A percentile compares a stretch with the other conserved stretches of the same genome.
phyloP scores from a whole-genome alignment of 2,113 vertebrate species.

The Misgurnus mizolepis region DNA sequence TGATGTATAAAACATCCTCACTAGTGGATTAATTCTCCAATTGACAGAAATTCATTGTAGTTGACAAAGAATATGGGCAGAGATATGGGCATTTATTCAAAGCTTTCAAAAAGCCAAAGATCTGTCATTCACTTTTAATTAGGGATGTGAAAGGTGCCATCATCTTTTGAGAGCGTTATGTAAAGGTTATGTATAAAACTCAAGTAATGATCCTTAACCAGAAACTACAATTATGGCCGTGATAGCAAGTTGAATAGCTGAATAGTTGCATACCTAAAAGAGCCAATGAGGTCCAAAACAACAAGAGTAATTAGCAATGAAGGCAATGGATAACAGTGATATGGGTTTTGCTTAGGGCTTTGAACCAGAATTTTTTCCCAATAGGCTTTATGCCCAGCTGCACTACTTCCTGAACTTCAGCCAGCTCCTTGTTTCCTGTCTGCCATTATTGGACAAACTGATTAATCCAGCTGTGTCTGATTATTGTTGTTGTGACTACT shows the following conservation, averaged over 20 bases:
- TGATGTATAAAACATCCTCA: neutral
- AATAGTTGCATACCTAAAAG: neutral
- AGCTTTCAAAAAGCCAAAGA: constrained; percentile 35
- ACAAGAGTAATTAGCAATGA: neutral
- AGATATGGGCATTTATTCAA: constrained; percentile 32
- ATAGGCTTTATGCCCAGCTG: too few species aligned
- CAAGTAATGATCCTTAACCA: neutral
- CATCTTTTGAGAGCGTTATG: constrained; percentile 26
- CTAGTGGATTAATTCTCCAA: neutral
- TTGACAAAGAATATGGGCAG: neutral
- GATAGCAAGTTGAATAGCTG: neutral
- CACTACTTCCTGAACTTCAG: too few species aligned
- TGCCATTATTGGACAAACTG: too few species aligned
- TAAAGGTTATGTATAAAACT: constrained; percentile 43
- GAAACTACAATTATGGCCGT: neutral
- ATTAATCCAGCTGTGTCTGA: too few species aligned
- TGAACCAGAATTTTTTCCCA: too few species aligned
- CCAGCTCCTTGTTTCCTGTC: too few species aligned
- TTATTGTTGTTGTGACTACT: too few species aligned
- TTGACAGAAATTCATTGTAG: constrained; percentile 20
- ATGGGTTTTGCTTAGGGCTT: too few species aligned
- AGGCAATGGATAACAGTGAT: neutral
- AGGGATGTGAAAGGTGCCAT: constrained; percentile 45
- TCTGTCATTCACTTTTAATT: constrained; percentile 52
- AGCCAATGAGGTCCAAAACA: neutral